Evolutionary conservation across 2,888 invertebrate genomes (phyloP).

Genomic region (Caenorhabditis sp.): DNA sequence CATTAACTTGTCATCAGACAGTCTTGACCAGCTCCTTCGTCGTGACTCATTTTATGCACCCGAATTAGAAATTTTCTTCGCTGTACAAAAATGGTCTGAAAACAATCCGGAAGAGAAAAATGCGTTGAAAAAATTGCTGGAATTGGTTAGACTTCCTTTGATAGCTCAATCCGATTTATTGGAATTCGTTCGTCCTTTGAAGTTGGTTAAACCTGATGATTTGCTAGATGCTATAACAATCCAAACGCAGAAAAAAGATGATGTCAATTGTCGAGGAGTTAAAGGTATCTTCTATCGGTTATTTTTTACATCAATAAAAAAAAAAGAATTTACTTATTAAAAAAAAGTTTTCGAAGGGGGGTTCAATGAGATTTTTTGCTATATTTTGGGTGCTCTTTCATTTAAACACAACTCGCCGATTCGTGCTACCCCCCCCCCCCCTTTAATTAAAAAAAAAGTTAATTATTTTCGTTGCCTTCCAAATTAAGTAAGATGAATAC

Average conservation of each 20-base stretch:
- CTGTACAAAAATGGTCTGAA: conserved; percentile 86
- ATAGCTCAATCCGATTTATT: conserved; percentile 88
- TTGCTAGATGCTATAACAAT: conserved; percentile 78
- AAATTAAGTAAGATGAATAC: no score
- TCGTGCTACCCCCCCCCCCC: no score
- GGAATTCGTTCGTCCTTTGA: conserved; percentile 85
- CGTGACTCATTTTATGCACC: conserved; percentile 95
- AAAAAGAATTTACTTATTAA: no score
- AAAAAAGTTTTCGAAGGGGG: no score
- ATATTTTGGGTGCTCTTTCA: no score
- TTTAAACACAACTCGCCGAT: no score
- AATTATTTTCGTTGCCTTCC: no score
- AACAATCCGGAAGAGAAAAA: conserved; percentile 70
- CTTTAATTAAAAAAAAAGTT: no score
- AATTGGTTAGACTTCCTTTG: conserved; percentile 81
- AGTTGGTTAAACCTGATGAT: conserved; percentile 74
- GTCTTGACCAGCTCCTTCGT: conserved; percentile 84
- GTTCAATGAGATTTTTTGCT: no score
- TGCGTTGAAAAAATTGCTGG: conserved; percentile 47
- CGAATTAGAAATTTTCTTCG: conserved; percentile 92
- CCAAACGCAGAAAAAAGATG: conserved; percentile 73
- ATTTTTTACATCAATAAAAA: no score
- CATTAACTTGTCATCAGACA: conserved; percentile 73
- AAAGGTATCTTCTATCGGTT: conserved; percentile 3
- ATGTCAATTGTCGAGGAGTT: conserved; percentile 4